Base-by-base conservation (phyloP, 2,888 invertebrate species). In the Petrolisthes manimaculis region DNA sequence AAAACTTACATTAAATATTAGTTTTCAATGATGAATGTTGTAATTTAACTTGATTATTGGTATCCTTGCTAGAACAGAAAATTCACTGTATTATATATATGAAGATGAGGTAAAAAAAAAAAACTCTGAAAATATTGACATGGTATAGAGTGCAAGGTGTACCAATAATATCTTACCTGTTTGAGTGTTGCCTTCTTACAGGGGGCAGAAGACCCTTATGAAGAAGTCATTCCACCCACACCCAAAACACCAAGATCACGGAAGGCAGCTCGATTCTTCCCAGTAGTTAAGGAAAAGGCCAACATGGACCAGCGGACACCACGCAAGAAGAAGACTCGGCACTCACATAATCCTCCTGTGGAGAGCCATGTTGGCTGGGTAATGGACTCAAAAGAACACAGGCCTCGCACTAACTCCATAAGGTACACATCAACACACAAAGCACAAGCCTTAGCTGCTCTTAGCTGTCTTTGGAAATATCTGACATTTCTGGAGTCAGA, bases 221-320 rank as follows among this genome's bases (percentile, higher is more conserved):
- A 4, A 93, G 94, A 12, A 95, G 12, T 18, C 67, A 95, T 89
- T 94, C 91, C 21, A 85, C 93, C 91, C 95, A 96, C 93, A 96
- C 96, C 53, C 95, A 95, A 92, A 95, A 96, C 91, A 96, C 97
- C 85, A 93, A 93, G n/a, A 97, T 97, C 86, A 96, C 97, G 84
- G 96, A 96, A 56, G 88, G 96, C 96, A 51, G 96, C 97, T 8
- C 94, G 98, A 86, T 99, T 99, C 94, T 99, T 98, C 94, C 98
- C 98, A 0, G 98, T 98, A 8, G 96, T 96, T 91, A 98, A 98
- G 93, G 97, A 97, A 92, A 92, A 94, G 93, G 92, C 93, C 1
- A 86, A 69, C 71, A 82, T 88, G n/a, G 95, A 95, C 94, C 95
- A 95, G 14, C 94, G 95, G 91, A 96, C 95, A 3, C 96, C 96